Conservation (phyloP, 2,113 vertebrate genomes). For the Lophochroa leadbeateri region DNA sequence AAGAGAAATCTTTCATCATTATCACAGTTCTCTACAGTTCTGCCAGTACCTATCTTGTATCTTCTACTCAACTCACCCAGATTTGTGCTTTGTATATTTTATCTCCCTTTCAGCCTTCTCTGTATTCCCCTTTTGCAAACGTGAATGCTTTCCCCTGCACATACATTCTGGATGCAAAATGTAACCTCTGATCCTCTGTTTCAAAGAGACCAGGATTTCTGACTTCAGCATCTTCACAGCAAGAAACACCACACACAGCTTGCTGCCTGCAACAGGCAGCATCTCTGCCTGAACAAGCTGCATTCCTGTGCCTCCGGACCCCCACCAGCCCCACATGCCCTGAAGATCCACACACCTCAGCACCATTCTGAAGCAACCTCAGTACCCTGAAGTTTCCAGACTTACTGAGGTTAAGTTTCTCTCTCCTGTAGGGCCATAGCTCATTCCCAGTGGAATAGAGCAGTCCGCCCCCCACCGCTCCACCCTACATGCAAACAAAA, state of each 20-base stretch:
- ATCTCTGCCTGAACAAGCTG: not conserved
- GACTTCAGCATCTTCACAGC: not conserved
- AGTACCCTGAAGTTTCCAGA: not conserved
- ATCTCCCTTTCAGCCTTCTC: not conserved
- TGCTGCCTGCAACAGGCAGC: not conserved
- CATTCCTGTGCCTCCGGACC: not conserved
- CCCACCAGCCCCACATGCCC: not conserved
- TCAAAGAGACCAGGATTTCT: not conserved
- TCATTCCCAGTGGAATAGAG: not conserved
- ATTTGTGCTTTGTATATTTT: not conserved
- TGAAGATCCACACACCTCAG: not conserved
- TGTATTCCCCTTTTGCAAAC: not conserved
- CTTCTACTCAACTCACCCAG: not conserved
- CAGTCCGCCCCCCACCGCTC: not conserved
- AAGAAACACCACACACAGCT: not conserved
- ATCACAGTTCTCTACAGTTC: not conserved
- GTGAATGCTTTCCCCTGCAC: not conserved
- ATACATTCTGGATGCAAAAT: not conserved
- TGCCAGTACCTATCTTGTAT: not conserved
- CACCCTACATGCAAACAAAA: not conserved
- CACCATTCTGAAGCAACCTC: not conserved
- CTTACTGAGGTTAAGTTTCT: not conserved
- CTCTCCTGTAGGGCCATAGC: not conserved
- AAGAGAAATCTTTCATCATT: not conserved
- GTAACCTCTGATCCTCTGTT: not conserved